Base-by-base conservation (phyloP, 2,888 invertebrate species). In the Anorthoa munda region DNA sequence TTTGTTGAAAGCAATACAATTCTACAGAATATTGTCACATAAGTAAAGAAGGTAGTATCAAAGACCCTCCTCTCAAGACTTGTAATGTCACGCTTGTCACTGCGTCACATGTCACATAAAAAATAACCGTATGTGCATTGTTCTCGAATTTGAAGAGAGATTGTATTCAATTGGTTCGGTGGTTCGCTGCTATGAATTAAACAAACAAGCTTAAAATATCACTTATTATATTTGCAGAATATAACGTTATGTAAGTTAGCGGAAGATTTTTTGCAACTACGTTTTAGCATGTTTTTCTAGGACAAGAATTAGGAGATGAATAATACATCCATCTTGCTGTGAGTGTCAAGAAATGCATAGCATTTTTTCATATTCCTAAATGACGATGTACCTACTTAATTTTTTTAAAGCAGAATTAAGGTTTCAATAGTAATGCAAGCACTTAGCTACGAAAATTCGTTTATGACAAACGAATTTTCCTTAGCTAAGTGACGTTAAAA, bases 101-200 rank as follows among this genome's bases (percentile, higher is more conserved):
- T n/a, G 13, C 50, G 71, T 48, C 58, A 70, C 5, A 63, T 48
- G 21, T 51, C 55, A 61, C 45, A 39, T 5, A 5, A 26, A 67
- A 18, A 75, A 58, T 31, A 56, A 50, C 63, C 56, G 58, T 76
- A 50, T 51, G 46, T 23, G 4, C 45, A 77, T 76, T 78, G 78
- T 76, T 76, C 58, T 78, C 1, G 26, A 53, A 31, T 51, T 63
- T 51, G 46, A 69, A 17, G 46, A 59, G 63, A 78, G 63, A 76
- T 78, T 71, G 46, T 71, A 64, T 71, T 58, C 46, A 61, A 68
- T 68, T 68, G 21, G 77, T 63, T 58, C 46, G 55, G 26, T 46
- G 77, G 77, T 63, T 58, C 51, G 59, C 51, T 71, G 26, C 63
- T 56, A 77, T 77, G 26, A 64, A 77, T 77, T 78, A 71, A 76